Base-by-base conservation (phyloP, 1,140 invertebrate species). In the Bombus fervidus region DNA sequence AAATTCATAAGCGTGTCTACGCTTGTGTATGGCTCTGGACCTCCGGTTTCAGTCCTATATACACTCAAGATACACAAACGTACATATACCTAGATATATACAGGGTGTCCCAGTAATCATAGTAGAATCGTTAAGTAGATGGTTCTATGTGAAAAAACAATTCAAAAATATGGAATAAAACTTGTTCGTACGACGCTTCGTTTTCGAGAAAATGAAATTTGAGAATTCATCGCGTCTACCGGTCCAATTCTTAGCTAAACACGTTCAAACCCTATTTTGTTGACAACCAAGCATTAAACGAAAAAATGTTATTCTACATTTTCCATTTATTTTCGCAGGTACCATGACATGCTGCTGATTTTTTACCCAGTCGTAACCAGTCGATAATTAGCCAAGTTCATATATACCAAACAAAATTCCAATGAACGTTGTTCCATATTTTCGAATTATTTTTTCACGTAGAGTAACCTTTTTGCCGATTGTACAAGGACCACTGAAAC, bases 1-100 rank as follows among this genome's bases (percentile, higher is more conserved):
- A 91, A 91, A 91, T 91, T 91, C 86, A 90, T 88, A 91, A 91
- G 64, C 62, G 72, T 79, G 81, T 62, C n/a, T 75, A 43, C 66
- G 77, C 18, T 10, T 79, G 71, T 41, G 71, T 66, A 31, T 53
- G 41, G 34, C 22, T 12, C 31, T 34, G 41, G 18, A 47, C 25
- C 69, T 53, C 66, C 59, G n/a, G 62, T 76, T 31, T 31, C 22
- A 43, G 31, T 22, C 34, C 31, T 22, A 22, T 15, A 22, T 57
- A 37, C 8, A n/a, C 28, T 39, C 66, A 25, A 12, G 22, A 12
- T 25, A 71, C 37, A 71, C 68, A 22, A 25, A 39, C 25, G 12
- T 25, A 39, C 25, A 34, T 31, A 25, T 43, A 71, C 18, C 18
- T 62, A 62, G 59, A 62, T 62, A 62, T n/a, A 62, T 62, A 62